Evolutionary conservation across 2,888 invertebrate genomes (phyloP).

Genomic region (Sthenelais limicola): DNA sequence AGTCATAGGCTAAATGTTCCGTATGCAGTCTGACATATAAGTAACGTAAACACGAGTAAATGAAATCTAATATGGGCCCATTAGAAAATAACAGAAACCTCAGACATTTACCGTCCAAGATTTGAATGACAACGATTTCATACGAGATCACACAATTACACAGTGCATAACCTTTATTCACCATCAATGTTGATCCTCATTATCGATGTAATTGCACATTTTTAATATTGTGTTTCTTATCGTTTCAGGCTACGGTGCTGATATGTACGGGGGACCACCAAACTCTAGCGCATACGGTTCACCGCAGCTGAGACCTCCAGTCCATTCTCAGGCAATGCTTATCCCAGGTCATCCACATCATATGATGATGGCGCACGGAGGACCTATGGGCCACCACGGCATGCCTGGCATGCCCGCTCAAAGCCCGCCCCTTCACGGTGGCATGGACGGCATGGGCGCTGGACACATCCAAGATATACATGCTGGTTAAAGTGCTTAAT

Average conservation of each 20-base stretch:
- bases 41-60: no score
- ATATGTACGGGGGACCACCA: slow-evolving; percentile 70
- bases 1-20: no score
- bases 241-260: slow-evolving; percentile 54
- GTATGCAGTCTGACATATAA: no score
- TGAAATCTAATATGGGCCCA: no score
- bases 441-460: slow-evolving; percentile 67
- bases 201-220: no score
- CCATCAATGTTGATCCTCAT: no score
- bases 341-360: slow-evolving; percentile 74
- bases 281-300: slow-evolving; percentile 69
- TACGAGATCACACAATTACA: no score
- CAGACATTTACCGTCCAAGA: no score
- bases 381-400: slow-evolving; percentile 71
- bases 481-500: slow-evolving; percentile 59
- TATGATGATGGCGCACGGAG: slow-evolving; percentile 73
- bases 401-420: slow-evolving; percentile 70
- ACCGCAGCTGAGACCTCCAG: slow-evolving; percentile 73
- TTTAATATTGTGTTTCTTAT: no score
- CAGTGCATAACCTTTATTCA: no score
- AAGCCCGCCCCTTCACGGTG: slow-evolving; percentile 71
- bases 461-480: slow-evolving; percentile 71
- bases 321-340: slow-evolving; percentile 74
- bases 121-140: no score
- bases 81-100: no score